These are phyloP conservation scores for Mus spretus DNA, from an alignment of 2,797 vertebrate genomes.

Conservation along the genomic window DNA sequence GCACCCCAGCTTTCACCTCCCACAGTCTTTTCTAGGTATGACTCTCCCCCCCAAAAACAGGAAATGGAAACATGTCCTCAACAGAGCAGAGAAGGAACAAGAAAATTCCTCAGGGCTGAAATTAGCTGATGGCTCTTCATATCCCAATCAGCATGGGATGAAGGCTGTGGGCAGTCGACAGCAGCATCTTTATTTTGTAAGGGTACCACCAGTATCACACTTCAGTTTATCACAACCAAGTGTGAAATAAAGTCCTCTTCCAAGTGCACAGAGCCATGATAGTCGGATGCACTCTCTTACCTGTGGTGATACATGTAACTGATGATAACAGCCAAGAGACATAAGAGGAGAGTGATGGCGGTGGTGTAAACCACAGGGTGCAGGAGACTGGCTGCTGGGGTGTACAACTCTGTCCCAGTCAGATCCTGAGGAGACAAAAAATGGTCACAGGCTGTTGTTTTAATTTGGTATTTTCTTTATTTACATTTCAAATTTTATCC, in stretches of 20 bases:
- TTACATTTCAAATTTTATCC: too few species aligned
- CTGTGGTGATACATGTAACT: slow-evolving; percentile 97
- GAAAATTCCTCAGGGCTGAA: neutral
- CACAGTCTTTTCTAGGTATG: neutral
- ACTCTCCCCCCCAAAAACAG: neutral
- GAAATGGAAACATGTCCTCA: neutral
- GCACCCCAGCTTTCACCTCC: neutral
- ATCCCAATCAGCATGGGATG: neutral
- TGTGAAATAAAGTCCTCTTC: neutral
- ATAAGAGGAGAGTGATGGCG: slow-evolving; percentile 92
- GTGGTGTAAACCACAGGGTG: slow-evolving; percentile 97
- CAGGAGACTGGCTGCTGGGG: slow-evolving; percentile 91
- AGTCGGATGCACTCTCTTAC: slow-evolving; percentile 86
- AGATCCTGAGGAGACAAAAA: slow-evolving; percentile 91
- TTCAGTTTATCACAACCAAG: neutral
- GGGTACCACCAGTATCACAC: accelerated
- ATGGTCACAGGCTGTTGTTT: neutral
- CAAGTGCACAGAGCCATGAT: neutral
- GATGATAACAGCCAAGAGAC: slow-evolving; percentile 93
- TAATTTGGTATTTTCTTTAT: too few species aligned
- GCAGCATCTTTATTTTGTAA: neutral
- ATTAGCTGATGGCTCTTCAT: neutral
- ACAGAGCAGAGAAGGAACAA: neutral
- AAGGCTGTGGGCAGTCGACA: neutral
- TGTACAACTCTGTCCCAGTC: slow-evolving; percentile 92